These are phyloP conservation scores for Pangasianodon hypophthalmus DNA, from an alignment of 2,113 vertebrate genomes.

Conservation along the genomic window DNA sequence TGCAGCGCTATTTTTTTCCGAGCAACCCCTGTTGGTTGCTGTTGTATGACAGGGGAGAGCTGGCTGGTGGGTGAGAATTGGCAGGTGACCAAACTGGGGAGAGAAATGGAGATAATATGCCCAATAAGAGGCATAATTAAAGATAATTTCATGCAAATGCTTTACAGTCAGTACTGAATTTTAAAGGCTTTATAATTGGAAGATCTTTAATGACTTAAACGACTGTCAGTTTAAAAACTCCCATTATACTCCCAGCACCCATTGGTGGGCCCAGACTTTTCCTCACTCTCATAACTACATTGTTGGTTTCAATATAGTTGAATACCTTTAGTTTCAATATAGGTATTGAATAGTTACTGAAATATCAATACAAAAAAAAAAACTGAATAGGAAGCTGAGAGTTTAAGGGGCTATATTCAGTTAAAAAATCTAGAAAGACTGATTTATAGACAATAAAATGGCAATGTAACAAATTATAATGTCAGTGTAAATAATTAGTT, in stretches of 20 bases:
- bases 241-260: neutral
- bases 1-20: no score
- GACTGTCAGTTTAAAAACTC: neutral
- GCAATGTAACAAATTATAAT: neutral
- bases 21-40: no score
- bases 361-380: no score
- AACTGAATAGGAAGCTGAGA: neutral
- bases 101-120: neutral
- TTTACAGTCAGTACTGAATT: neutral
- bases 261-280: neutral
- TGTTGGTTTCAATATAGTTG: neutral
- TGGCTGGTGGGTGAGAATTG: neutral
- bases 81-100: neutral
- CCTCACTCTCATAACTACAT: neutral
- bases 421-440: neutral
- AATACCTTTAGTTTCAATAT: neutral
- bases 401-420: neutral
- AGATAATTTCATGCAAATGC: neutral
- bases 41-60: neutral
- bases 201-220: no score
- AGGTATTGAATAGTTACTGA: neutral
- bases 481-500: neutral
- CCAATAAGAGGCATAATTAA: neutral
- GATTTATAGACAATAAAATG: no score
- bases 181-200: no score